These are phyloP conservation scores for Neostethus bicornis DNA, from an alignment of 2,797 vertebrate genomes.

Conservation along the genomic window DNA sequence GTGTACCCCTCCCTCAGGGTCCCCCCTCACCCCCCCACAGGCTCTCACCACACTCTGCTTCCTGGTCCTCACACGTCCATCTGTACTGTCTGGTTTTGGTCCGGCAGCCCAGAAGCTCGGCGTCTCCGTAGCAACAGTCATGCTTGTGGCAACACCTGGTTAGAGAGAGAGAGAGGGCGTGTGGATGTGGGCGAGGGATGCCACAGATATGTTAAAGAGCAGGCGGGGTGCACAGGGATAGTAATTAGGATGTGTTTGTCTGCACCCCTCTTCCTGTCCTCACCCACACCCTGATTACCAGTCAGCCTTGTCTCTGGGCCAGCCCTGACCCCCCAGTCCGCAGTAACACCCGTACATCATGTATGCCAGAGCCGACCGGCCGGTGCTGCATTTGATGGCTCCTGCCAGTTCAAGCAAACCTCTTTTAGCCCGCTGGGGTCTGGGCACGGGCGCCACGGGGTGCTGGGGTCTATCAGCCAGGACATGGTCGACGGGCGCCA, in stretches of 20 bases:
- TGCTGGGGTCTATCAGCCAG: too few species aligned
- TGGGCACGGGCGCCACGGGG: slow-evolving; percentile 38
- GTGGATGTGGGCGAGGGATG: slow-evolving; percentile 19
- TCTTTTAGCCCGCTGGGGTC: slow-evolving; percentile 75
- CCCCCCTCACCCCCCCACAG: too few species aligned
- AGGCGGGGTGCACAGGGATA: slow-evolving; percentile 36
- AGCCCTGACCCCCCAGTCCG: slow-evolving; percentile 88
- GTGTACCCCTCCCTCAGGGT: too few species aligned
- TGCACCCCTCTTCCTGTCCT: too few species aligned
- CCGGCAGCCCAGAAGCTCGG: slow-evolving; percentile 81
- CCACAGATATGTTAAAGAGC: slow-evolving; percentile 56
- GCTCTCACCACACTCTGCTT: slow-evolving; percentile 86
- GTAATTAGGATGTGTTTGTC: slow-evolving; percentile 69
- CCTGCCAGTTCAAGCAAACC: slow-evolving; percentile 88
- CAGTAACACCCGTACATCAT: slow-evolving; percentile 92
- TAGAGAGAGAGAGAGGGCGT: slow-evolving; percentile 6
- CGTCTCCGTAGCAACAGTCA: slow-evolving; percentile 89
- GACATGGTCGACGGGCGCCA: too few species aligned
- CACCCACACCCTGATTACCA: too few species aligned
- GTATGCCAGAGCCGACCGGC: slow-evolving; percentile 81
- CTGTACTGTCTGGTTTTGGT: slow-evolving; percentile 82
- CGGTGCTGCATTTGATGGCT: slow-evolving; percentile 85
- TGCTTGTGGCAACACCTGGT: slow-evolving; percentile 92
- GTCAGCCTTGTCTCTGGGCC: slow-evolving; percentile 86
- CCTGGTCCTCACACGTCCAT: slow-evolving; percentile 84